These are phyloP conservation scores for Pogonocherus hispidulus DNA, from an alignment of 2,888 invertebrate species.

Conservation along the genomic window DNA sequence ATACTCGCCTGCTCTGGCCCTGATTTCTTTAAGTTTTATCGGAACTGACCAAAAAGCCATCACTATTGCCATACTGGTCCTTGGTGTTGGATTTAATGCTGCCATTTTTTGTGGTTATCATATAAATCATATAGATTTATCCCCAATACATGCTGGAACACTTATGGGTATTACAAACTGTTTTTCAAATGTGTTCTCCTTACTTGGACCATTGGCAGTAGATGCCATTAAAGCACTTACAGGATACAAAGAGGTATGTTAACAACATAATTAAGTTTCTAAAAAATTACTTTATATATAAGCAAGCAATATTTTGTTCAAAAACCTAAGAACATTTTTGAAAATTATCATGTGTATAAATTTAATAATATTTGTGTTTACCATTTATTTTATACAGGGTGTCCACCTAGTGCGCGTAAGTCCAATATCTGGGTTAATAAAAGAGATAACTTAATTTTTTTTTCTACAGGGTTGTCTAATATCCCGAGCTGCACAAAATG, in stretches of 20 bases:
- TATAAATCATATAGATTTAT: constrained; percentile 85
- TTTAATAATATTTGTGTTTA: too few relatives aligned
- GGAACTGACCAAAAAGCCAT: constrained; percentile 73
- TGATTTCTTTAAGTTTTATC: constrained; percentile 73
- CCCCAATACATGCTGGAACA: constrained; percentile 85
- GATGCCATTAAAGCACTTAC: constrained; percentile 70
- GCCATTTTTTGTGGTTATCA: constrained; percentile 82
- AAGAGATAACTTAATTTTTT: too few relatives aligned
- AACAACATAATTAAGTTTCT: too few relatives aligned
- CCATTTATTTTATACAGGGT: too few relatives aligned
- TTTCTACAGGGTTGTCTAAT: too few relatives aligned
- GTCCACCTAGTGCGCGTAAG: too few relatives aligned
- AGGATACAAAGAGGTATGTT: constrained; percentile 72
- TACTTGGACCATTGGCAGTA: constrained; percentile 80
- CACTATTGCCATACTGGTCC: constrained; percentile 75
- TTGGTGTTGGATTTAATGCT: constrained; percentile 83
- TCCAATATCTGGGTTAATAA: too few relatives aligned
- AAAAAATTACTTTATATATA: too few relatives aligned
- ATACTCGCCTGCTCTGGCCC: constrained; percentile 75
- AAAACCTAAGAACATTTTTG: too few relatives aligned
- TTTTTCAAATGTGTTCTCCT: constrained; percentile 79
- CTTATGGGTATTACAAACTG: constrained; percentile 87
- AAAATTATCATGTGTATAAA: too few relatives aligned
- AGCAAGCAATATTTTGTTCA: too few relatives aligned
- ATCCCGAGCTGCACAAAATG: too few relatives aligned